Base-by-base conservation (phyloP, 2,797 vertebrate species). In the Erpetoichthys calabaricus region DNA sequence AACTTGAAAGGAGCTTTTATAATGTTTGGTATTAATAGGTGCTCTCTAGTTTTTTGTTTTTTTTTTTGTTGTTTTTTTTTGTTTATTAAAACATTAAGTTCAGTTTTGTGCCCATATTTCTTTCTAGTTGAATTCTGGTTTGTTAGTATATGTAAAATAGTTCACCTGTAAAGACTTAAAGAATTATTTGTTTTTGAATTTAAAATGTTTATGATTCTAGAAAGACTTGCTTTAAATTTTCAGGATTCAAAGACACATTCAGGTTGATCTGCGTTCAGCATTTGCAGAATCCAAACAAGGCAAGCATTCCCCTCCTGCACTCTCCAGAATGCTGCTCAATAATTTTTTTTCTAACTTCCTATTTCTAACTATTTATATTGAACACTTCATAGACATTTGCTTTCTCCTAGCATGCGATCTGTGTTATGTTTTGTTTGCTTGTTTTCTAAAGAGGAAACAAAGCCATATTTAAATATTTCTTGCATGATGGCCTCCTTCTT, bases 211-310 rank as follows among this genome's bases (percentile, higher is more conserved):
- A n/a, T n/a, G 25, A 25, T 25, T 25, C 25, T 25, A 25, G 25
- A 25, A 25, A 25, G 25, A 25, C 25, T 25, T 25, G 25, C 25
- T 25, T 25, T 25, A 25, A 25, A 25, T 25, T 51, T 47, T 50
- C 56, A 56, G 46, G 45, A 45, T 46, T 59, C 52, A 59, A 41
- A 55, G 46, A n/a, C 50, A 53, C 51, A 51, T 58, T 50, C 57
- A 7, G 45, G 57, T 25, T 53, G 47, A 57, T 47, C 56, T 61
- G 44, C 6, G 49, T 52, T 57, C 56, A 61, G 49, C 56, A 9
- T 57, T 57, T 61, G 42, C 49, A 50, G 55, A 56, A 52, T 42
- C 44, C 60, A 44, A 6, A 56, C 55, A 57, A 61, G 60, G 49
- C 56, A 57, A 60, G 47, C 53, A 49, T 42, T 45, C 5, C 44